Base-by-base conservation (phyloP, 2,888 invertebrate genomes). In the Auanema freiburgensis region DNA sequence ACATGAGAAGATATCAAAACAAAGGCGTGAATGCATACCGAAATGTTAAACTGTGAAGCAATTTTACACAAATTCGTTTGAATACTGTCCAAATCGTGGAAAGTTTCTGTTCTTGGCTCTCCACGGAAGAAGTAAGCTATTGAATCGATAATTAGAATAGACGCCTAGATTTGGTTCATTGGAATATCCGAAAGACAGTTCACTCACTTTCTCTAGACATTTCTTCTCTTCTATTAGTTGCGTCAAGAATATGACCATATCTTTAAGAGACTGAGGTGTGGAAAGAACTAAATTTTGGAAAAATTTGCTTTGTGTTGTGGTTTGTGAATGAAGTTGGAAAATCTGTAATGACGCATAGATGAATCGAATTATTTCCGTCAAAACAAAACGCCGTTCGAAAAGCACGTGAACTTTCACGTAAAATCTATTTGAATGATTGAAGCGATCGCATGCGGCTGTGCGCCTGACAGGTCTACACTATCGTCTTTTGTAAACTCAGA, bases 121-220 rank as follows among this genome's bases (percentile, higher is more conserved):
- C 57, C 62, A 21, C 51, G 44, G 51, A 62, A 62, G 6, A 50
- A 50, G 2, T 50, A n/a, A 4, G 62, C 46, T 14, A 62, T 25
- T 1, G 62, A 62, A 21, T 62, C 62, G 10, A 62, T 16, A 5
- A 62, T 57, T 3, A 62, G 33, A 14, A 62, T n/a, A 25, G 49
- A 49, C 6, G 57, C 25, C 16, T 46, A 41, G 2, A 52, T 4
- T 5, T 5, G 46, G 3, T 10, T 46, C 16, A 18, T 18, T 46
- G 3, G 4, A 46, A 46, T 46, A 21, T 6, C 4, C 16, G 3
- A 8, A 21, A 5, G 16, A 46, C 46, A 46, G 43, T 43, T 21
- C 3, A 16, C 46, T 16, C 3, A 46, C 16, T 18, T 18, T 46
- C 21, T 46, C 46, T 46, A 21, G 6, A 46, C 46, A 46, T 10